A percentile compares a stretch with the other conserved stretches of the same genome.
phyloP scores from a whole-genome alignment of 2,797 vertebrate species.

The Coregonus sp. region DNA sequence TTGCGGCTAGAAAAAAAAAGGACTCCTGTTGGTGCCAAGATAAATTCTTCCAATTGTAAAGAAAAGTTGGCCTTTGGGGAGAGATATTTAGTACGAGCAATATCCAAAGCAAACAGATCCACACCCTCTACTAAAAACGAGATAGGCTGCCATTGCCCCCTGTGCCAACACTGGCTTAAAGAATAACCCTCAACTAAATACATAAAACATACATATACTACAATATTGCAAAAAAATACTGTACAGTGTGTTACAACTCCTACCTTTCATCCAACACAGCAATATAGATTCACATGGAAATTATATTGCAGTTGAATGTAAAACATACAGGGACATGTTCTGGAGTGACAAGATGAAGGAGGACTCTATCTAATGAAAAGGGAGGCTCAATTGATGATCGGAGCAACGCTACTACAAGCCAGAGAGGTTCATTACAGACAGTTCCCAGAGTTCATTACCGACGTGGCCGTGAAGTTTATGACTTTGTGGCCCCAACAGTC shows the following conservation, averaged over 20 bases:
- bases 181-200: slow-evolving; percentile 14
- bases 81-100: slow-evolving; percentile 66
- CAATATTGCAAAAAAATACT: neutral
- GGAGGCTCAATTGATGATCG: neutral
- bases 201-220: neutral
- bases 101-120: slow-evolving; percentile 78
- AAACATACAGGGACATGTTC: slow-evolving; percentile 1
- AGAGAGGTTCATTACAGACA: slow-evolving; percentile 18
- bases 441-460: neutral
- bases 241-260: neutral
- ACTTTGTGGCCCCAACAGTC: slow-evolving; percentile 18
- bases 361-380: neutral
- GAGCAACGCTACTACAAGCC: slow-evolving; percentile 20
- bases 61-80: slow-evolving; percentile 59
- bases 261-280: neutral
- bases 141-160: slow-evolving; percentile 49
- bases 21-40: slow-evolving; percentile 51
- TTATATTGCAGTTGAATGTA: neutral
- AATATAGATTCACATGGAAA: neutral
- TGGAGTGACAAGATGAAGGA: neutral
- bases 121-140: slow-evolving; percentile 56
- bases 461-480: slow-evolving; percentile 37
- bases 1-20: slow-evolving; percentile 63
- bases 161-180: slow-evolving; percentile 49
- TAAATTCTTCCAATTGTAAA: slow-evolving; percentile 71